Base-by-base conservation (phyloP, 2,888 invertebrate species). In the Lymantria monacha region DNA sequence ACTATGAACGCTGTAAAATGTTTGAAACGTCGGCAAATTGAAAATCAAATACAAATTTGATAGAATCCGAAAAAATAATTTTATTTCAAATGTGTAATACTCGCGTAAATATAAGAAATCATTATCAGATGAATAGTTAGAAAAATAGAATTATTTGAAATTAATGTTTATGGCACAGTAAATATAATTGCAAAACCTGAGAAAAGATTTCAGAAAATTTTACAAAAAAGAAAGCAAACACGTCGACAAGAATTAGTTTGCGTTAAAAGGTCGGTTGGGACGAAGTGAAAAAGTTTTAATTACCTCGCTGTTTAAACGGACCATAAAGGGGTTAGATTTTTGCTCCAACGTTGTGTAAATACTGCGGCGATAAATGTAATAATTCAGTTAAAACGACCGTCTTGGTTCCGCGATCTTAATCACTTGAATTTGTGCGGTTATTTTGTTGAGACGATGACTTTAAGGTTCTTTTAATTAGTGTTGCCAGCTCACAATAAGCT, bases 201-300 rank as follows among this genome's bases (percentile, higher is more conserved):
- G 33, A 33, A 33, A 33, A 33, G n/a, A 9, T 33, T 44, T 59
- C 52, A 30, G 43, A 42, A 47, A 53, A 52, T 45, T 59, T 57
- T 10, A 9, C 22, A 53, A 46, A 57, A 60, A 54, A 45, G 45
- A 60, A 54, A 45, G 45, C 50, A 47, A 61, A 50, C 44, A 66
- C 55, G 60, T 59, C 49, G 49, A 59, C 54, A 42, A 57, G 59
- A 61, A 67, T 53, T 58, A 22, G 22, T 22, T 22, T 22, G 22
- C 22, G 22, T 22, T 22, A 22, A 22, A 22, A 5, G 22, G 22
- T 22, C 22, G 5, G 22, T 22, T 5, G 22, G 22, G 22, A 22
- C 55, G 53, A 66, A 63, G 66, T 63, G 62, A 66, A 66, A 68
- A 68, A 68, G 59, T 68, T 68, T 68, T 68, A 68, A 66, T 68